These are phyloP conservation scores for Petaurus breviceps DNA, from an alignment of 2,113 vertebrate genomes.

Conservation along the genomic window DNA sequence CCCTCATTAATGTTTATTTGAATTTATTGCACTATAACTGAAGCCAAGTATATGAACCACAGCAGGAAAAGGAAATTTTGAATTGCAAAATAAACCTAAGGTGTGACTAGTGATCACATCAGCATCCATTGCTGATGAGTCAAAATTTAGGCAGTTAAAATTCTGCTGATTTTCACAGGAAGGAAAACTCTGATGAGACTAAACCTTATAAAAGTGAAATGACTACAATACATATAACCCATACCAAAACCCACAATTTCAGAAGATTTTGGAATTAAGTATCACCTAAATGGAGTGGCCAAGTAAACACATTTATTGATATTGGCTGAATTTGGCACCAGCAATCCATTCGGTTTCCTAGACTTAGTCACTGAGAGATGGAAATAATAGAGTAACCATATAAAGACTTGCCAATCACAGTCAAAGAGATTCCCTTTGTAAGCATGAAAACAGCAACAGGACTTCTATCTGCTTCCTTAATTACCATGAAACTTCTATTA, in stretches of 20 bases:
- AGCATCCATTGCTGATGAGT: conserved; percentile 30
- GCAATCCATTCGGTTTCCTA: not conserved
- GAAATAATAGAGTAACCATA: not conserved
- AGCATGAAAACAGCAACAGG: not conserved
- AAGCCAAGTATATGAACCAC: conserved; percentile 52
- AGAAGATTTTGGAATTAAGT: not conserved
- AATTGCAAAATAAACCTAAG: conserved; percentile 65
- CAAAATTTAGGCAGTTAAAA: conserved; percentile 63
- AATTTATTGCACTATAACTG: conserved; percentile 65
- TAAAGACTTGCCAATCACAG: not conserved
- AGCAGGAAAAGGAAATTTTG: conserved; percentile 58
- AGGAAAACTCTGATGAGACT: conserved; percentile 10
- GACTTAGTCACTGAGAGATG: not conserved
- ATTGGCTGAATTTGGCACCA: not conserved
- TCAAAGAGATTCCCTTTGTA: not conserved
- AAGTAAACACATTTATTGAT: not conserved
- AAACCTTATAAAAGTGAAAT: conserved; percentile 10
- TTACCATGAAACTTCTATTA: not conserved
- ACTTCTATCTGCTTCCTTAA: not conserved
- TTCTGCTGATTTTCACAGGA: conserved; percentile 68
- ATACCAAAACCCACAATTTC: not conserved
- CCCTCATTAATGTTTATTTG: conserved; percentile 73
- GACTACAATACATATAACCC: not conserved
- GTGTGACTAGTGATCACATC: conserved; percentile 15
- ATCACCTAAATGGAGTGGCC: not conserved